phyloP scores from a whole-genome alignment of 1,140 invertebrate species.

The Aphelenchoides besseyi region DNA sequence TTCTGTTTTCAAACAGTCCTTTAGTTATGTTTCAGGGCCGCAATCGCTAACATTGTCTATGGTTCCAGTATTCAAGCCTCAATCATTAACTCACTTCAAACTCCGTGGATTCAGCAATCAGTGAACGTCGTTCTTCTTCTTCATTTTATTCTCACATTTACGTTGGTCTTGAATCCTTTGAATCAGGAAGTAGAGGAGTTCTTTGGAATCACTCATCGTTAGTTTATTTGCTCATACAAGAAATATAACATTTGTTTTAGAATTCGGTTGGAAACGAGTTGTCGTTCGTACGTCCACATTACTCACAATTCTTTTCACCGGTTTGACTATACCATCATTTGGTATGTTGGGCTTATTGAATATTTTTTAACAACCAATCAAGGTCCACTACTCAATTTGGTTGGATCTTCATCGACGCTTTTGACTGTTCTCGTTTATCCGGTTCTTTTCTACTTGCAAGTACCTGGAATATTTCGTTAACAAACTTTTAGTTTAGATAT shows the following conservation, averaged over 20 bases:
- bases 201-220: slow-evolving; percentile 36
- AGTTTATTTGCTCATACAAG: slow-evolving; percentile 1
- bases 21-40: too few relatives aligned
- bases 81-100: slow-evolving; percentile 55
- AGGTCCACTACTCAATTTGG: slow-evolving; percentile 79
- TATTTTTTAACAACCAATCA: too few relatives aligned
- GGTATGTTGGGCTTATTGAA: too few relatives aligned
- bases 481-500: neutral
- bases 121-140: slow-evolving; percentile 55
- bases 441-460: slow-evolving; percentile 72
- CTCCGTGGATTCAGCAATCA: slow-evolving; percentile 55
- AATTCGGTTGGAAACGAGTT: slow-evolving; percentile 68
- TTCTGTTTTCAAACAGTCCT: too few relatives aligned
- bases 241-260: slow-evolving; percentile 36
- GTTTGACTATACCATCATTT: slow-evolving; percentile 78
- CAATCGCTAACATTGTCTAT: slow-evolving; percentile 56
- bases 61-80: slow-evolving; percentile 55
- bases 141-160: slow-evolving; percentile 56
- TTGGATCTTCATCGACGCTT: slow-evolving; percentile 79
- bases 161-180: slow-evolving; percentile 59
- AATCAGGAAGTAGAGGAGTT: slow-evolving; percentile 56
- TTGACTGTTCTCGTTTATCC: slow-evolving; percentile 68
- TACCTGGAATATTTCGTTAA: neutral
- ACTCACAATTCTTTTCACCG: slow-evolving; percentile 73
- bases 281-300: slow-evolving; percentile 73